Evolutionary conservation across 2,113 vertebrate genomes (phyloP), one percentile per base, ranked within the genome.

Genomic region (Amphiprion ocellaris): DNA sequence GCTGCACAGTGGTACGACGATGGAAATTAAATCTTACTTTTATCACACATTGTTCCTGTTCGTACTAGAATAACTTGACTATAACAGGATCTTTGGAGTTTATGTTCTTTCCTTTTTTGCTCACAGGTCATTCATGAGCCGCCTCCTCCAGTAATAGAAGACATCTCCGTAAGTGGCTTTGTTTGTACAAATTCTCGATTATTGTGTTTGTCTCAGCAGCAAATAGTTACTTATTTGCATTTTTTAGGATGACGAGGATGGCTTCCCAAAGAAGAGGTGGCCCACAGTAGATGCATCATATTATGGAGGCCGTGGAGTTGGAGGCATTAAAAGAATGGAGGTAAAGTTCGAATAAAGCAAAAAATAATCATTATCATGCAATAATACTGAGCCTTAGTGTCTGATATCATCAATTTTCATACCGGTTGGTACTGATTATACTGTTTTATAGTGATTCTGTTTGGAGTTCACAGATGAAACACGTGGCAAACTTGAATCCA

Each of bases 261-360:
- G 90, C 33, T 93, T 84, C 50, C 92, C 91, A 2, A 94, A 93
- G 79, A 95, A 94, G 69, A 93, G 92, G 61, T 95, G 94, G 95
- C 94, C 95, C 17, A 95, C 92, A 0, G 98, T 99, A 1, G 98
- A 99, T 4, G 98, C 98, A 4, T 99, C 98, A 1, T 99, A 99
- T 62, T 99, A 99, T 0, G 98, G 98, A 0, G 98, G 98, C 1
- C 93, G 98, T 68, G 98, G 98, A 1, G 97, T 98, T 2, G 98
- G 98, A 0, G 98, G 98, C 79, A 99, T 99, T 86, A 99, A 99
- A 82, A 92, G 98, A 56, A 99, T 99, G 98, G 98, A 99, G 96
- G 98, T 99, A 89, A 74, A 15, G 0, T 24, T 33, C 12, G 60
- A 28, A 23, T 26, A 10, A 23, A 37, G 19, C 2, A 65, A 19